phyloP scores from a whole-genome alignment of 2,888 invertebrate species.

The Herminia tarsipennalis region DNA sequence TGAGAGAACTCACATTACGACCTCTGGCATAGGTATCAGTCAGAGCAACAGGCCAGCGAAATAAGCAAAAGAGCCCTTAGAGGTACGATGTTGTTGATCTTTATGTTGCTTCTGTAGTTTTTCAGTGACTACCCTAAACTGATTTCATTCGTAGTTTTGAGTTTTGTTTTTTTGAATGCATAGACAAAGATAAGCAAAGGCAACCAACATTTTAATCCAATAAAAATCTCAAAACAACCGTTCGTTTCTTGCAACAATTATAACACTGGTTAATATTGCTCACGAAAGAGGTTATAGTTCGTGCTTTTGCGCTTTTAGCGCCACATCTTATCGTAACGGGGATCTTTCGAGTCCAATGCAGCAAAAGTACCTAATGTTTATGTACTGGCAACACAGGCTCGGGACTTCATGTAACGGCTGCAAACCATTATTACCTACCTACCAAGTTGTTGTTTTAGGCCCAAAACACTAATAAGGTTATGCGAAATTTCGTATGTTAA shows the following conservation, averaged over 20 bases:
- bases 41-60: no score
- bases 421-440: conserved; percentile 35
- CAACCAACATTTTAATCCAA: conserved; percentile 8
- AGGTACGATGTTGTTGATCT: no score
- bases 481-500: conserved; percentile 10
- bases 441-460: conserved; percentile 20
- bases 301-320: conserved; percentile 53
- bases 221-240: conserved; percentile 23
- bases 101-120: no score
- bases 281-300: conserved; percentile 36
- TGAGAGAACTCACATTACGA: no score
- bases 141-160: no score
- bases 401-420: conserved; percentile 10
- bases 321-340: conserved; percentile 38
- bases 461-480: conserved; percentile 18
- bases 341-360: conserved; percentile 35
- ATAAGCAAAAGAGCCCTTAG: no score
- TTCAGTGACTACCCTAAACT: no score
- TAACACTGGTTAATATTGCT: conserved; percentile 39
- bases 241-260: conserved; percentile 43
- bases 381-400: conserved; percentile 25
- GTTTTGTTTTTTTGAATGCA: background rate
- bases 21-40: no score
- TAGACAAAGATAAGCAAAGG: conserved; percentile 13
- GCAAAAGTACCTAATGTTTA: conserved; percentile 44